Evolutionary conservation across 2,797 vertebrate species (phyloP).

Genomic region (Lutjanus argentimaculatus): DNA sequence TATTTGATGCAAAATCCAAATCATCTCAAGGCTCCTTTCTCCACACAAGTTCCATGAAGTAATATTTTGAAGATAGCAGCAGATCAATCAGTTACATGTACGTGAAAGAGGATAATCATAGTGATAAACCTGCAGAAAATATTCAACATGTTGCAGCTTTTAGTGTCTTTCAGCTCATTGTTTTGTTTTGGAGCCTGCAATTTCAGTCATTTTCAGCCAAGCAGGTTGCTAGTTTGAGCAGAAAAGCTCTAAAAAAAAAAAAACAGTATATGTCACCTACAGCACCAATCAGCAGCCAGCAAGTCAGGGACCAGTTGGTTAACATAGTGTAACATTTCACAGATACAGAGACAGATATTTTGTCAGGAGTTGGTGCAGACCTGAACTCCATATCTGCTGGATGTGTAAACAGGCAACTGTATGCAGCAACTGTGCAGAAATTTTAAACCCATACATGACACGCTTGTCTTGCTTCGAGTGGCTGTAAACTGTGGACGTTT

Average conservation of each 20-base stretch:
- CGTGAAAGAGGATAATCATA: neutral
- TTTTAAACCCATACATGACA: too few relatives aligned
- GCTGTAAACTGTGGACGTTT: too few relatives aligned
- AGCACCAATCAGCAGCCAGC: neutral
- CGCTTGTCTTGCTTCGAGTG: too few relatives aligned
- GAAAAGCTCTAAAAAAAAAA: constrained; percentile 4
- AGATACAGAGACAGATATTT: neutral
- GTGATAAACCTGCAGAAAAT: too few relatives aligned
- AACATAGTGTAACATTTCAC: neutral
- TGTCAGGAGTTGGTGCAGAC: neutral
- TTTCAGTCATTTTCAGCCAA: neutral
- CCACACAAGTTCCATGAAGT: neutral
- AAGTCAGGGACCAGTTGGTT: neutral
- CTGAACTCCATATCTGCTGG: too few relatives aligned
- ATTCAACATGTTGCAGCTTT: neutral
- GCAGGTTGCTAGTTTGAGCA: neutral
- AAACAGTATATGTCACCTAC: neutral
- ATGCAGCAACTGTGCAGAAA: neutral
- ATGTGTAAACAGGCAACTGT: too few relatives aligned
- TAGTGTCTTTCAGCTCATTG: neutral
- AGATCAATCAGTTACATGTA: neutral
- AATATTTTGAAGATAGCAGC: neutral
- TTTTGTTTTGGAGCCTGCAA: neutral
- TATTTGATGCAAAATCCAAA: constrained; percentile 22
- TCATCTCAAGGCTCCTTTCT: constrained; percentile 2